Evolutionary conservation across 2,888 invertebrate genomes (phyloP).

Genomic region (Serrognathus titanus): DNA sequence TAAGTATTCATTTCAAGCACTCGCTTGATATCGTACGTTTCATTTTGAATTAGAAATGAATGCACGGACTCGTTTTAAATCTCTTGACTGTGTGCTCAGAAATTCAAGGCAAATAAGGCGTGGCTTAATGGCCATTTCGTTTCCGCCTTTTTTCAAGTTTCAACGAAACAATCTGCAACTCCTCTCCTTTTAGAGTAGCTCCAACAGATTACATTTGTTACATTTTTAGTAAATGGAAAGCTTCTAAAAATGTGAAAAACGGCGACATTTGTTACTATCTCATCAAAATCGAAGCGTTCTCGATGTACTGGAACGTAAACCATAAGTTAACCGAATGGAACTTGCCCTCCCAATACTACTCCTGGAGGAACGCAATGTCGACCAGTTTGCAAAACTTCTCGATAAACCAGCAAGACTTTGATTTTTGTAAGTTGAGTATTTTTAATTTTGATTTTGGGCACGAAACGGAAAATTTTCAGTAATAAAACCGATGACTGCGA

Average conservation of each 20-base stretch:
- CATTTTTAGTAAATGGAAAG: conserved; percentile 69
- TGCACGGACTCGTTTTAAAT: too few species aligned
- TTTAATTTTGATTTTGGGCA: not conserved
- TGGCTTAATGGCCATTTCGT: too few species aligned
- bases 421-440: conserved; percentile 64
- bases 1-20: conserved; percentile 32
- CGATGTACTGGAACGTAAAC: conserved; percentile 73
- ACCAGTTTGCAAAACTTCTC: conserved; percentile 72
- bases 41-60: too few species aligned
- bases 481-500: conserved; percentile 72
- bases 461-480: conserved; percentile 52
- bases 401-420: conserved; percentile 73
- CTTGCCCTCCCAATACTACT: conserved; percentile 59
- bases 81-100: too few species aligned
- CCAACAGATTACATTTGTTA: not conserved
- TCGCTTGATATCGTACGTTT: too few species aligned
- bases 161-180: too few species aligned
- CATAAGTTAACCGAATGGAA: conserved; percentile 52
- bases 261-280: conserved; percentile 61
- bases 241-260: conserved; percentile 54
- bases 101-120: too few species aligned
- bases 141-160: too few species aligned
- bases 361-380: conserved; percentile 75
- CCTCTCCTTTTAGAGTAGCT: too few species aligned
- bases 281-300: conserved; percentile 71